Evolutionary conservation across 23 tunicate genomes (phyloP), one percentile per base, ranked within the genome.

Genomic region (Halocynthia roretzi): DNA sequence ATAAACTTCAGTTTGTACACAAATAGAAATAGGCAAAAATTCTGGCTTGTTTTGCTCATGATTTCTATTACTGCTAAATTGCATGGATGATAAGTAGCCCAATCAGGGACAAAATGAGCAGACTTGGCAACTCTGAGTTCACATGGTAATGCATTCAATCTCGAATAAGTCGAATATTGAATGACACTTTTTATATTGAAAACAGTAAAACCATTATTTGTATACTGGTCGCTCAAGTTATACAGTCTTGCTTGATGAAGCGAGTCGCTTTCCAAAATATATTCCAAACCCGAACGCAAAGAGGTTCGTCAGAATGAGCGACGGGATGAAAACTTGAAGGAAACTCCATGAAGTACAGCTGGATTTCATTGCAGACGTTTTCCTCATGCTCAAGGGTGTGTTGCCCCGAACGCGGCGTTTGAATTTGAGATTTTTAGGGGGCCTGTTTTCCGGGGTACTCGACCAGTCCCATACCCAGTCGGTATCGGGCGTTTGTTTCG

Each of bases 391-490:
- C 19, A 86, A 66, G 14, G 81, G 81, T 49, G 84, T 86, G 57
- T 77, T 21, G 20, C 80, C 76, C 7, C 57, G 75, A 57, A 68
- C 75, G 7, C 85, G 85, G 51, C 74, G 85, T 21, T 21, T 80
- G 67, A 70, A 80, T 50, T 54, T 67, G 72, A 17, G 21, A 80
- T 76, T 79, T 83, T 76, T 81, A 11, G 82, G 82, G 8, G 85
- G 85, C 8, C 65, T 68, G 19, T 21, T 53, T 0, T 77, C 56
- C 5, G 91, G 91, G 23, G 81, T 82, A 51, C 91, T 86, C 7
- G 91, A 86, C 91, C 91, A 86, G 54, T 86, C 85, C 91, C 91
- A 86, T 54, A 86, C 84, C 91, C 91, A 86, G 23, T 80, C 84
- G 50, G 77, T 53, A 54, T 80, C 68, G 62, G 48, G 54, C 48